Percentiles rank a stretch among this genome's conserved stretches.
Evolutionary conservation across 2,797 vertebrate genomes (phyloP).

Genomic region (Centroberyx gerrardi): DNA sequence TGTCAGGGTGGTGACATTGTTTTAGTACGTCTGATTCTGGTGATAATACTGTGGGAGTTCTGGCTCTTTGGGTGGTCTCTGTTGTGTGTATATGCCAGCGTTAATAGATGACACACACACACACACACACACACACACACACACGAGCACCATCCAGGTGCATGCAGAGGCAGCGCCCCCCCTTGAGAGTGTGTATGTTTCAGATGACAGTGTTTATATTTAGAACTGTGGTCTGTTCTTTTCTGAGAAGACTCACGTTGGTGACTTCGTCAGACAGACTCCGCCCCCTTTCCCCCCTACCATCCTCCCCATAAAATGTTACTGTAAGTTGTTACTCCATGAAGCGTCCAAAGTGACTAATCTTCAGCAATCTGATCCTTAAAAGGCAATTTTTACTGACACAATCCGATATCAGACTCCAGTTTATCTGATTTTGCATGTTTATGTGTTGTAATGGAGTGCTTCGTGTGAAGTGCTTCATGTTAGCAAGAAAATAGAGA

Average conservation of each 20-base stretch:
- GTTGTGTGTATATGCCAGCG: conserved; percentile 13
- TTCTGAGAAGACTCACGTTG: conserved; percentile 41
- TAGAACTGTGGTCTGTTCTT: conserved; percentile 51
- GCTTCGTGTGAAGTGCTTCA: conserved; percentile 13
- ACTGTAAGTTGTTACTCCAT: conserved; percentile 42
- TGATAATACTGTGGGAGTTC: conserved; percentile 33
- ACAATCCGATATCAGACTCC: conserved; percentile 37
- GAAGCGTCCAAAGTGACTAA: conserved; percentile 53
- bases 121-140: conserved; percentile 16
- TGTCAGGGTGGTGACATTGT: not conserved
- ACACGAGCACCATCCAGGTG: conserved; percentile 42
- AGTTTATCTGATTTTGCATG: conserved; percentile 51
- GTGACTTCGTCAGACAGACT: conserved; percentile 62
- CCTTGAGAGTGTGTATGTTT: conserved; percentile 65
- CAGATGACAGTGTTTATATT: conserved; percentile 74
- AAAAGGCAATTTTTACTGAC: conserved; percentile 67
- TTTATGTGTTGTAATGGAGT: not conserved
- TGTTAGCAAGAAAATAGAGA: conserved; percentile 9
- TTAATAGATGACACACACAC: conserved; percentile 27
- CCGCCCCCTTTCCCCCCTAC: conserved; percentile 35
- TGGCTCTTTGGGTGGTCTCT: conserved; percentile 66
- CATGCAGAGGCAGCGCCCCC: conserved; percentile 14
- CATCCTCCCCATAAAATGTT: conserved; percentile 42
- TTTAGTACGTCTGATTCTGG: conserved; percentile 2
- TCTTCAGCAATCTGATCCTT: conserved; percentile 72